phyloP scores from a whole-genome alignment of 2,113 vertebrate species.

The Chaetops frenatus region DNA sequence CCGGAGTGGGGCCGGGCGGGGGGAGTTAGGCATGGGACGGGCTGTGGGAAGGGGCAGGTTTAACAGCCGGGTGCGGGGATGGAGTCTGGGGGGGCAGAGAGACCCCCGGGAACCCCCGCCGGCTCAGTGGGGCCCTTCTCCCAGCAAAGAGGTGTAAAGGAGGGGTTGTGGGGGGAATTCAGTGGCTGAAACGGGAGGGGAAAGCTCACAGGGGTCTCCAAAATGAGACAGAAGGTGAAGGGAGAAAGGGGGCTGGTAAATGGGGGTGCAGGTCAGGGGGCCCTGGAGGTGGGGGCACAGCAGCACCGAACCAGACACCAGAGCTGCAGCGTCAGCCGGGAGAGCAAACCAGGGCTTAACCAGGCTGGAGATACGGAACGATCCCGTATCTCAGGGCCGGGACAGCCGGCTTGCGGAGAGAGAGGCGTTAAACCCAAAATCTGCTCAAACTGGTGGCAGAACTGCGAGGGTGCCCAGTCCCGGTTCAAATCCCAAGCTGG shows the following conservation, averaged over 20 bases:
- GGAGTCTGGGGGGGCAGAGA: background rate
- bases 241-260: no score
- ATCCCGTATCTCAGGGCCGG: background rate
- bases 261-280: background rate
- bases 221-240: background rate
- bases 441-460: background rate
- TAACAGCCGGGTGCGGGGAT: accelerated
- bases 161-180: no score
- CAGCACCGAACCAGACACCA: background rate
- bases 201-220: background rate
- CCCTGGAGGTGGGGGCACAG: accelerated
- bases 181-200: background rate
- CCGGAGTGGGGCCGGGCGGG: no score
- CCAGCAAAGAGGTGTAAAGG: background rate
- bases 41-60: background rate
- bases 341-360: background rate
- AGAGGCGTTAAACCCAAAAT: background rate
- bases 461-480: background rate
- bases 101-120: background rate
- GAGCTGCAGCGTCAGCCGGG: background rate
- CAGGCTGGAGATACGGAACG: background rate
- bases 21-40: background rate
- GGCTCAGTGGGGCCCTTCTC: background rate
- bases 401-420: background rate
- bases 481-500: background rate